Percentiles rank a stretch among this genome's conserved stretches.
Conservation (phyloP, 1,140 invertebrate species). For the Trichonephila clavipes region DNA sequence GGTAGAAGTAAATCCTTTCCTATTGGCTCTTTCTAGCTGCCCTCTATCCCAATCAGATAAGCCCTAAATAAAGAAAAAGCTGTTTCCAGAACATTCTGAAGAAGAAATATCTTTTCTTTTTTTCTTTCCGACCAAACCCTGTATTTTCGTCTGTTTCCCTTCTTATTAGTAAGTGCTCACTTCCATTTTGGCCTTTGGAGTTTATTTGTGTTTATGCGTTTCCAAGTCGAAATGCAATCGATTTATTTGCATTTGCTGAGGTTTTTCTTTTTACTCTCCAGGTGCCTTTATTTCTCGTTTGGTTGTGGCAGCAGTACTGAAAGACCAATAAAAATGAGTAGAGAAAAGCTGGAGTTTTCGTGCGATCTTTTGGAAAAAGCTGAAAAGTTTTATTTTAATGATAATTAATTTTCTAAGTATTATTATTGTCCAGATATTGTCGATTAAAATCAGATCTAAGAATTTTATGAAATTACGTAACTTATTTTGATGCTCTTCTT, state of each 20-base stretch:
- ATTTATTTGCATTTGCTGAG: background rate
- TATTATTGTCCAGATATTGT: no score
- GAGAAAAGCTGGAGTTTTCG: background rate
- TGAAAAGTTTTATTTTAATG: no score
- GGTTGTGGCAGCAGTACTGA: background rate
- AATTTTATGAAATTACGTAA: no score
- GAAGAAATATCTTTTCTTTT: background rate
- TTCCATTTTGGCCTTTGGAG: background rate
- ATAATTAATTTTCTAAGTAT: no score
- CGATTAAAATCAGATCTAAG: no score
- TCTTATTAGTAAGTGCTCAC: slow-evolving; percentile 1
- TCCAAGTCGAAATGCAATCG: background rate
- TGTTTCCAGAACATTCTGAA: background rate
- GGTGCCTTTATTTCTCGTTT: background rate
- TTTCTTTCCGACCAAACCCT: background rate
- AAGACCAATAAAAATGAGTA: background rate
- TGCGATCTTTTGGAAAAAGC: background rate
- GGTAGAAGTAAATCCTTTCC: background rate
- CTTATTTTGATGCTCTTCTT: no score
- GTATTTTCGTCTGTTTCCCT: background rate
- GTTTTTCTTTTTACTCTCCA: background rate
- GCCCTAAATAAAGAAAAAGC: background rate
- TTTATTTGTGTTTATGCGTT: background rate
- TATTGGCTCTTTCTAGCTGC: background rate
- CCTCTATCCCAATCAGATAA: background rate